These are phyloP conservation scores for Leucoraja ocellata DNA, from an alignment of 2,797 vertebrate genomes.

Conservation along the genomic window DNA sequence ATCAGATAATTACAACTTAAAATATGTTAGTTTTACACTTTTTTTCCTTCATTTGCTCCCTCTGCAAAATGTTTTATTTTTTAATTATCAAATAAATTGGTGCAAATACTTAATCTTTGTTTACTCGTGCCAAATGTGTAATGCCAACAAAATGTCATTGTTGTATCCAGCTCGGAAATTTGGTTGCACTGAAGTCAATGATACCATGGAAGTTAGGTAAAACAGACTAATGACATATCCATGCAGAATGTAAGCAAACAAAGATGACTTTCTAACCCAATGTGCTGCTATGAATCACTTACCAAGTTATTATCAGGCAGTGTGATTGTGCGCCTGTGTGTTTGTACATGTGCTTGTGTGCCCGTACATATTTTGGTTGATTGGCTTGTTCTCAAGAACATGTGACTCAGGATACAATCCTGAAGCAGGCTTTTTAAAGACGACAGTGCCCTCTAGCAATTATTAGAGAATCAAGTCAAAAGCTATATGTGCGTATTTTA, in stretches of 20 bases:
- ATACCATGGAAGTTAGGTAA: too few species aligned
- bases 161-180: too few species aligned
- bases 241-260: too few species aligned
- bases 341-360: too few species aligned
- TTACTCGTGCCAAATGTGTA: too few species aligned
- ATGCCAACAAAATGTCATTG: too few species aligned
- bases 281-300: not conserved
- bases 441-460: constrained; percentile 38
- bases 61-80: not conserved
- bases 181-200: too few species aligned
- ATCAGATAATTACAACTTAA: not conserved
- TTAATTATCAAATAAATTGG: not conserved
- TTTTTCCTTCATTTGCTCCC: not conserved
- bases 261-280: too few species aligned
- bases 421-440: constrained; percentile 12
- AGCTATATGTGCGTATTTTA: not conserved
- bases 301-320: not conserved
- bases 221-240: too few species aligned
- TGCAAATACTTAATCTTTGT: too few species aligned
- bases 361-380: not conserved
- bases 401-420: not conserved
- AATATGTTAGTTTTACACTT: not conserved
- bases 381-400: not conserved
- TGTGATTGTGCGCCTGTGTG: not conserved
- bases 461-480: not conserved